Evolutionary conservation across 2,113 vertebrate genomes (phyloP), one percentile per base, ranked within the genome.

Genomic region (Callipepla squamata): DNA sequence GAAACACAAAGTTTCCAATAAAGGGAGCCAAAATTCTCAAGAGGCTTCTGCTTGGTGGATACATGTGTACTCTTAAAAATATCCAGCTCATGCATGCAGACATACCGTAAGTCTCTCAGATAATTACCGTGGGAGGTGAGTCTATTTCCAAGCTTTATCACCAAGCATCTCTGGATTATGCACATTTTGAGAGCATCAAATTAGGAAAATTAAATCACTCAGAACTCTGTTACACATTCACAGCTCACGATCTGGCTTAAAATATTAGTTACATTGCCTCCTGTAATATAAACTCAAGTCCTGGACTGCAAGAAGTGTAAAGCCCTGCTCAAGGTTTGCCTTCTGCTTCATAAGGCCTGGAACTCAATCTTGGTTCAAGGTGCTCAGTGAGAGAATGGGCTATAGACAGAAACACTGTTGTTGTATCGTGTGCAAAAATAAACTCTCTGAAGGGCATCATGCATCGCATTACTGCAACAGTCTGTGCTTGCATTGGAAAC

Each of bases 1-100:
- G 57, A 94, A 95, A 79, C 62, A 77, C 70, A 89, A 92, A 62
- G 62, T 91, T 80, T 82, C 32, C 34, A 48, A 82, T 51, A 62
- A 81, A 76, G 5, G 11, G 48, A 89, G 74, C 16, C 69, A 76
- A 79, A 85, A 87, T 68, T 72, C 78, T 89, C 47, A 2, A n/a
- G 30, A 92, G 40, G 8, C n/a, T 77, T 69, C 22, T 76, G 66
- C n/a, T 68, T 81, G 30, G 53, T 55, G 36, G 38, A 55, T 77
- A 19, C n/a, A 44, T 34, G 45, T 19, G 16, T 38, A 75, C 44
- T 57, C 32, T 36, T 36, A 57, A 16, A 78, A 84, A 91, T 34
- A 68, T 1, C 13, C 28, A 83, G 44, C 55, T 91, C 34, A 40
- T 17, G 44, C 26, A n/a, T 38, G 40, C 61, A 86, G 75, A 59